Percentiles rank a stretch among this genome's conserved stretches.
Conservation (phyloP, 2,797 vertebrate species). For the Lindbergichthys nudifrons region DNA sequence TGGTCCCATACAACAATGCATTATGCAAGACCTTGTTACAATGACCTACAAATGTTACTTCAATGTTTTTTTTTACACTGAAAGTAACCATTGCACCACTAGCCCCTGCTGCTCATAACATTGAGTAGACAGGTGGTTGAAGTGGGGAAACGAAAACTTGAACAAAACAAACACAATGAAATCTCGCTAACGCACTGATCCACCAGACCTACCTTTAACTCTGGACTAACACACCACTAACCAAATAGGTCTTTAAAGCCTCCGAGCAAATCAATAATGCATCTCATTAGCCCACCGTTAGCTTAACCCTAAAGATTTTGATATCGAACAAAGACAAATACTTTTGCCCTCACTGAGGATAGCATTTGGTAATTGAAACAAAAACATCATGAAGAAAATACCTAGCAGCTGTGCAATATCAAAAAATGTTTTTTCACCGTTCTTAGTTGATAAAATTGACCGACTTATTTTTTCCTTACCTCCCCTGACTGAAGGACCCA, state of each 20-base stretch:
- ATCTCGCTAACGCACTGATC: not conserved
- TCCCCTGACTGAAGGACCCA: constrained; percentile 31
- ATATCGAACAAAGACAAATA: not conserved
- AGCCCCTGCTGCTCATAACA: not conserved
- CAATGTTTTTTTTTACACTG: not conserved
- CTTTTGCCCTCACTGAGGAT: not conserved
- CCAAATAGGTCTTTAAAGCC: not conserved
- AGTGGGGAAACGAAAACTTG: not conserved
- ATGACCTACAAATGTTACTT: constrained; percentile 11
- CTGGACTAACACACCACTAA: constrained; percentile 1
- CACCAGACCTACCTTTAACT: not conserved
- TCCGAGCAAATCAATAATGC: constrained; percentile 16
- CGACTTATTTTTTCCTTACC: constrained; percentile 35
- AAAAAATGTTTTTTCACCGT: not conserved
- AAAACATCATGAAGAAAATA: constrained; percentile 1
- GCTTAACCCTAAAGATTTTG: constrained; percentile 2
- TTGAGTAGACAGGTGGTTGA: constrained; percentile 1
- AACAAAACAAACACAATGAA: not conserved
- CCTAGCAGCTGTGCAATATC: constrained; percentile 12
- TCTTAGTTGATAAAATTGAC: constrained; percentile 36
- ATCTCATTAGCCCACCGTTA: not conserved
- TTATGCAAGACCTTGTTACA: not conserved
- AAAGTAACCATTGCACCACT: not conserved
- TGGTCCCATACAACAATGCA: not conserved
- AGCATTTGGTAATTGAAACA: not conserved